These are phyloP conservation scores for Diplazon laetatorius DNA, from an alignment of 2,888 invertebrate species.

Conservation along the genomic window DNA sequence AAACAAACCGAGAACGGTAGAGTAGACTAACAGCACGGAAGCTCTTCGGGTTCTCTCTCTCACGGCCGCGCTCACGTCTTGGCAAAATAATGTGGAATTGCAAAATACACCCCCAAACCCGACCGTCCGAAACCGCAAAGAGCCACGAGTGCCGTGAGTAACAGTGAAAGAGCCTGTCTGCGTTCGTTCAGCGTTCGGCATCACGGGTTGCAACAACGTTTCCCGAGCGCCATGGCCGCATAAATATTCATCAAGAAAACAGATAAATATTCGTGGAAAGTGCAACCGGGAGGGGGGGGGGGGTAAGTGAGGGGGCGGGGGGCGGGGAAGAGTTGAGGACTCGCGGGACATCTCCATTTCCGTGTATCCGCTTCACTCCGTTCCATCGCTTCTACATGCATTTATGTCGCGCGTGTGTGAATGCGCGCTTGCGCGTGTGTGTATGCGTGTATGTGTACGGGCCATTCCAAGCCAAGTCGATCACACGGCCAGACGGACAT, in stretches of 20 bases:
- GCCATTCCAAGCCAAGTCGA: background rate
- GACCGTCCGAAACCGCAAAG: conserved; percentile 26
- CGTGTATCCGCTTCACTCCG: conserved; percentile 25
- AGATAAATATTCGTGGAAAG: conserved; percentile 69
- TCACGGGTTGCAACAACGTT: conserved; percentile 6
- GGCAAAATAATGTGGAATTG: conserved; percentile 67
- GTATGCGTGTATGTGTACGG: background rate
- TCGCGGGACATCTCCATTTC: conserved; percentile 20
- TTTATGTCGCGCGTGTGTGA: background rate
- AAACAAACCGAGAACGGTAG: conserved; percentile 1
- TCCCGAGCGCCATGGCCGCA: conserved; percentile 45
- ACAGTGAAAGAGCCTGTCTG: conserved; percentile 14
- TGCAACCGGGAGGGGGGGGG: background rate
- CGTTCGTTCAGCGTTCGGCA: background rate
- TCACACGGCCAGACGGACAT: background rate
- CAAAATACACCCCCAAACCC: conserved; percentile 63
- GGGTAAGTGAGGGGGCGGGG: background rate
- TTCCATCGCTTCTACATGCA: conserved; percentile 15
- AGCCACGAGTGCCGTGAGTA: conserved; percentile 3
- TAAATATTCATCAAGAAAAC: conserved; percentile 74
- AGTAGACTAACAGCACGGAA: background rate
- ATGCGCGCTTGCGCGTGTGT: background rate
- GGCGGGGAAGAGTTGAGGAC: too few species aligned
- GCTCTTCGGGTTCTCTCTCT: background rate
- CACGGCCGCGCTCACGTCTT: conserved; percentile 21